Percentiles rank a stretch among this genome's conserved stretches.
These are phyloP conservation scores for Dromius quadrimaculatus DNA, from an alignment of 2,888 invertebrate species.

Conservation along the genomic window DNA sequence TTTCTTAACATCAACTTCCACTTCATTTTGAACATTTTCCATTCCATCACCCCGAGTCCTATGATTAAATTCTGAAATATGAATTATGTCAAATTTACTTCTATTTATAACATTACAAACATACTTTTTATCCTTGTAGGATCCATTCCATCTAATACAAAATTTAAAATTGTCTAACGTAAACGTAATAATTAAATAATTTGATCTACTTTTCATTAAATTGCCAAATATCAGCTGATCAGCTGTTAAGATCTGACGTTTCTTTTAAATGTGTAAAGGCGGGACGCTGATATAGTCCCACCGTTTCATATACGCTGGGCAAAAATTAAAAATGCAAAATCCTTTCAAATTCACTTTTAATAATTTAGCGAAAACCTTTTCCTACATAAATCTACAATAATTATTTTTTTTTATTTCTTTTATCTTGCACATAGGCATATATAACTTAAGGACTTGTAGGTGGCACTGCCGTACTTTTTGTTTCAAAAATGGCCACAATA, in stretches of 20 bases:
- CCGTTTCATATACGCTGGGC: background rate
- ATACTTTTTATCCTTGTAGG: slow-evolving; percentile 2
- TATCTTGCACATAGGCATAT: no score
- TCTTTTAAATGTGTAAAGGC: no score
- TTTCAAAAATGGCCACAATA: no score
- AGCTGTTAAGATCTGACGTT: slow-evolving; percentile 8
- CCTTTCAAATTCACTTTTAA: no score
- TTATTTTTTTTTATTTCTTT: no score
- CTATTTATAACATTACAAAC: background rate
- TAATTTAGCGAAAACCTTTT: no score
- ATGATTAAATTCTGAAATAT: slow-evolving; percentile 32
- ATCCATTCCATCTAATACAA: slow-evolving; percentile 18
- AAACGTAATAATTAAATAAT: slow-evolving; percentile 9
- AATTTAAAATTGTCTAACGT: no score
- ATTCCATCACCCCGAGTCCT: slow-evolving; percentile 85
- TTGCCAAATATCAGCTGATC: no score
- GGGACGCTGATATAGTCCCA: slow-evolving; percentile 4
- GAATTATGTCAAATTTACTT: background rate
- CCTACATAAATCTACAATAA: no score
- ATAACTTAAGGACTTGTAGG: no score
- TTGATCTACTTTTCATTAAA: slow-evolving; percentile 4
- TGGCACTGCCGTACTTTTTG: no score
- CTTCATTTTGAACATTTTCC: slow-evolving; percentile 59
- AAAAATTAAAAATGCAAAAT: background rate
- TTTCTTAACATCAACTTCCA: slow-evolving; percentile 49